Evolutionary conservation across 2,113 vertebrate species (phyloP).

Genomic region (Symphodus melops): DNA sequence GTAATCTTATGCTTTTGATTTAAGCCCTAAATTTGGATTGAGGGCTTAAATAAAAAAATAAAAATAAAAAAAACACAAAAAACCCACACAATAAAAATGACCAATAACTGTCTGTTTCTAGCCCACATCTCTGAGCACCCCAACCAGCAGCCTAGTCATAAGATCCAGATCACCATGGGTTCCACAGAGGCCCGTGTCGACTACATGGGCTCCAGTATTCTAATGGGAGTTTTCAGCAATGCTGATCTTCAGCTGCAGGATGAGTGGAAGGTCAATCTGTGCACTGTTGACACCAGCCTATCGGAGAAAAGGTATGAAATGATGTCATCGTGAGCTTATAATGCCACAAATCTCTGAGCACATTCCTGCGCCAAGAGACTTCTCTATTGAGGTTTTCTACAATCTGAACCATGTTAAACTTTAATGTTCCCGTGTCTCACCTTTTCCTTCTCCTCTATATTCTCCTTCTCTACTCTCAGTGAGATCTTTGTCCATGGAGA

Average conservation of each 20-base stretch:
- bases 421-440: background rate
- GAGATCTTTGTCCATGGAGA: slow-evolving; percentile 98
- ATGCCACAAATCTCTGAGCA: too few relatives aligned
- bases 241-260: slow-evolving; percentile 97
- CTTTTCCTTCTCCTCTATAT: background rate
- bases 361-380: too few relatives aligned
- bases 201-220: slow-evolving; percentile 99
- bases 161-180: slow-evolving; percentile 98
- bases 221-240: slow-evolving; percentile 99
- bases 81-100: background rate
- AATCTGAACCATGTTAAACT: background rate
- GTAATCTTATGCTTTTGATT: too few relatives aligned
- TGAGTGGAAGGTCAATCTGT: slow-evolving; percentile 98
- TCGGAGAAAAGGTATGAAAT: slow-evolving; percentile 93
- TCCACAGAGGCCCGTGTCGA: slow-evolving; percentile 98
- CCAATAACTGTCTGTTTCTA: slow-evolving; percentile 54
- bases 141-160: slow-evolving; percentile 97
- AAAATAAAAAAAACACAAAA: background rate
- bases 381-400: background rate
- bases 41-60: background rate
- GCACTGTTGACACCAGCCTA: slow-evolving; percentile 89
- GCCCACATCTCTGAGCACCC: slow-evolving; percentile 99
- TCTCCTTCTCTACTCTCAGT: slow-evolving; percentile 70
- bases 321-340: background rate
- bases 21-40: too few relatives aligned